These are phyloP conservation scores for Labroides dimidiatus DNA, from an alignment of 2,797 vertebrate species.

Conservation along the genomic window DNA sequence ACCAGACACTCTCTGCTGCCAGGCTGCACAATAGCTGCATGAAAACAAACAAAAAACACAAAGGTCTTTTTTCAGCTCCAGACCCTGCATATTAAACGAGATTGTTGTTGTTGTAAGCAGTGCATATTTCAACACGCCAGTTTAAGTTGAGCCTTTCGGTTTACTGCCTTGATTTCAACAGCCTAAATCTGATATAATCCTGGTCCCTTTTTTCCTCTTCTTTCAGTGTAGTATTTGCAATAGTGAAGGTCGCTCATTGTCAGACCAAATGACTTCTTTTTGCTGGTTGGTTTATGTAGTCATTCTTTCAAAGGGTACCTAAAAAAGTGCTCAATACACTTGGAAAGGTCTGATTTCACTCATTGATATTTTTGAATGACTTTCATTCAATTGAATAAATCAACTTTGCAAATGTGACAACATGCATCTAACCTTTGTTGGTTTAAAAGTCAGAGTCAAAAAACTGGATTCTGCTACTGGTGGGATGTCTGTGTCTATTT, in stretches of 20 bases:
- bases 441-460: background rate
- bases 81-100: background rate
- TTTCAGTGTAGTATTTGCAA: background rate
- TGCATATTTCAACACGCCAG: constrained; percentile 11
- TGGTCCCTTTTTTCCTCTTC: background rate
- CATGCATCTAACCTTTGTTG: too few relatives aligned
- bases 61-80: constrained; percentile 4
- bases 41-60: constrained; percentile 5
- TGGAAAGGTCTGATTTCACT: too few relatives aligned
- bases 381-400: background rate
- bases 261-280: background rate
- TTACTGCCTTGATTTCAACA: constrained; percentile 7
- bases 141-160: background rate
- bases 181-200: constrained; percentile 5
- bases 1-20: constrained; percentile 7
- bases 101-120: too few relatives aligned
- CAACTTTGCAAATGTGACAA: background rate
- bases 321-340: too few relatives aligned
- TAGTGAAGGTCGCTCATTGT: background rate
- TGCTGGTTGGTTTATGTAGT: background rate
- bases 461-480: background rate
- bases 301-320: too few relatives aligned
- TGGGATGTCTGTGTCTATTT: constrained; percentile 36
- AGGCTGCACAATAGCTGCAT: background rate
- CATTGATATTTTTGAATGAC: background rate